Base-by-base conservation (phyloP, 2,888 invertebrate species). In the Eulithis prunata region DNA sequence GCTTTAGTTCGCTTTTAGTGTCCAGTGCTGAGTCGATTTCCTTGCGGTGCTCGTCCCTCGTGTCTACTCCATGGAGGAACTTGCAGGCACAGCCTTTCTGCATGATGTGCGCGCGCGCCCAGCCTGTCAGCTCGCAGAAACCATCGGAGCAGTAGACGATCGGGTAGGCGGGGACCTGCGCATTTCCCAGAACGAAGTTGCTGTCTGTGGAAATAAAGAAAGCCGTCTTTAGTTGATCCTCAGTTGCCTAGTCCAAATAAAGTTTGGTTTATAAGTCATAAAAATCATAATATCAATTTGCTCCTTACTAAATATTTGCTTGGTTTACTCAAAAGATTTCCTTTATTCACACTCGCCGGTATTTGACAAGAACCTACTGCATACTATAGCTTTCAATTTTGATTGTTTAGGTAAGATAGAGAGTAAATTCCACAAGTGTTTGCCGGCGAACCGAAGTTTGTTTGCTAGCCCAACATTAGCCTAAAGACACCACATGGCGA, bases 131-230 rank as follows among this genome's bases (percentile, higher is more conserved):
- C 94, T 98, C 98, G 91, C 98, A 98, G 94, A 98, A 98, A 68
- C 98, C 98, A 94, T 98, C 98, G 69, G 98, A 98, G 94, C 98
- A 98, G 94, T 98, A 98, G 80, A 98, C 98, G 94, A 98, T 98
- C 78, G 98, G 98, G 94, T 97, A 97, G 79, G 95, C 91, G 69
- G 96, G 96, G 80, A 98, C 98, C 93, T 98, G 98, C 76, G 98
- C 98, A 94, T 98, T 98, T 84, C 98, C 98, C 92, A 98, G 94
- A 83, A 98, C 98, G 93, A 98, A 98, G 94, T 98, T 98, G 94
- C 98, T 98, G 92, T 98, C 98, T 98, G 97, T 65, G 66, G 75
- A 71, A 76, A 79, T 68, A 21, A 54, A 54, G 54, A 62, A 71
- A 43, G 4, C 14, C 41, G 11, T 13, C n/a, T 11, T 49, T 8